Conservation (phyloP, 2,888 invertebrate genomes). For the Cerastis rubricosa region DNA sequence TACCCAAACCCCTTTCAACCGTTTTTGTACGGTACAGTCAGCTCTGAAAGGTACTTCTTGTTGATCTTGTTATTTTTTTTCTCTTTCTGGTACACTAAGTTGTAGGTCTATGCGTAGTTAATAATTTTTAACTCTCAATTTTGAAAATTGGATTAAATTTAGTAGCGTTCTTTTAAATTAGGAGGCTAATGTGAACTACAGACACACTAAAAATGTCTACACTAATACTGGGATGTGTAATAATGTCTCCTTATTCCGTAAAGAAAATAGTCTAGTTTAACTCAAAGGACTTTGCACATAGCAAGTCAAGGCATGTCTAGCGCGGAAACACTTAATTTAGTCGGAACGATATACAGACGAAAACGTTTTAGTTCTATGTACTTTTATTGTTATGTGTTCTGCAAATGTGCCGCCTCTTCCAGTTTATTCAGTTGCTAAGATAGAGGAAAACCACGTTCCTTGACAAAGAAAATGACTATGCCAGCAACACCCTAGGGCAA, state of each 20-base stretch:
- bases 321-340: constrained; percentile 19
- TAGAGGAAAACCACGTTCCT: background rate
- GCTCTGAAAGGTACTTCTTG: too few species aligned
- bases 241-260: background rate
- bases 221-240: too few species aligned
- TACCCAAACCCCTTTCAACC: too few species aligned
- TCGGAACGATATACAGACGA: constrained; percentile 1
- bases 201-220: too few species aligned
- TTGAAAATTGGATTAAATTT: background rate
- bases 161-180: background rate
- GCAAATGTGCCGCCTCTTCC: background rate
- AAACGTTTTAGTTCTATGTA: constrained; percentile 1
- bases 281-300: constrained; percentile 9
- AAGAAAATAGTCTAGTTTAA: background rate
- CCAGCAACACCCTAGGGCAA: too few species aligned
- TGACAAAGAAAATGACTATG: background rate
- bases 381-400: constrained; percentile 21
- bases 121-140: background rate
- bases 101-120: too few species aligned
- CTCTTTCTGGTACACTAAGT: too few species aligned
- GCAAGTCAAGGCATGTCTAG: constrained; percentile 17
- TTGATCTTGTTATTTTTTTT: too few species aligned
- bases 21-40: too few species aligned
- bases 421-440: constrained; percentile 4
- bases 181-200: too few species aligned